Evolutionary conservation across 1,140 invertebrate genomes (phyloP).

Genomic region (Geopemphigus sp.): DNA sequence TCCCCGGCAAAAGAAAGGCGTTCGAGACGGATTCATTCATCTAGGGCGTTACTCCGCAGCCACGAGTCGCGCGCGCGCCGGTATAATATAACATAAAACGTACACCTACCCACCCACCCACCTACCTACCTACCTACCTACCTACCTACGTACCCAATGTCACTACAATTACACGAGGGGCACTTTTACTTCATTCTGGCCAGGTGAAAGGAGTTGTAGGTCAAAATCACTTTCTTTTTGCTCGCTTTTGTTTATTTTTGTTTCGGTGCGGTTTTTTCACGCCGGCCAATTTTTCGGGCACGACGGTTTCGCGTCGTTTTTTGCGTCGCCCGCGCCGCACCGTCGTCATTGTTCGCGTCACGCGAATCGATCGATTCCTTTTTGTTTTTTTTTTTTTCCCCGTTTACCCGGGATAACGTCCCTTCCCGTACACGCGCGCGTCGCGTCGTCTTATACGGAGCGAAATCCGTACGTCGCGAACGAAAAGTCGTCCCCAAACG

Average conservation of each 20-base stretch:
- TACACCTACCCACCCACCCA: too few species aligned
- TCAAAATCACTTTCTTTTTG: conserved; percentile 49
- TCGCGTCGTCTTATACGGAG: too few species aligned
- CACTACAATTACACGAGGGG: conserved; percentile 46
- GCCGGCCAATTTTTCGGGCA: conserved; percentile 30
- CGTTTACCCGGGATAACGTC: too few species aligned
- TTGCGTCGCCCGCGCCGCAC: too few species aligned
- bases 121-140: too few species aligned
- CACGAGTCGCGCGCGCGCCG: not conserved
- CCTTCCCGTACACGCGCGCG: too few species aligned
- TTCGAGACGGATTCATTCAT: conserved; percentile 45
- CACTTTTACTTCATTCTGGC: conserved; percentile 48
- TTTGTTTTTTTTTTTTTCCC: too few species aligned
- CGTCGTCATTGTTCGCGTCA: too few species aligned
- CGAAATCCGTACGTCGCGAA: too few species aligned
- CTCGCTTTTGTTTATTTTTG: conserved; percentile 48
- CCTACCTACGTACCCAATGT: conserved; percentile 48
- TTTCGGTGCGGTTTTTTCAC: conserved; percentile 42
- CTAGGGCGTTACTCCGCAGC: conserved; percentile 34
- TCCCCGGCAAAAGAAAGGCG: conserved; percentile 48
- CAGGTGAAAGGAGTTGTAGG: conserved; percentile 49
- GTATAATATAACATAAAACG: too few species aligned
- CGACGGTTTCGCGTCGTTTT: conserved; percentile 17
- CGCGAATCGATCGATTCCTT: too few species aligned
- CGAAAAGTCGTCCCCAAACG: too few species aligned